A percentile compares a stretch with the other conserved stretches of the same genome.
phyloP scores from a whole-genome alignment of 2,888 invertebrate species.

The Merodon equestris region DNA sequence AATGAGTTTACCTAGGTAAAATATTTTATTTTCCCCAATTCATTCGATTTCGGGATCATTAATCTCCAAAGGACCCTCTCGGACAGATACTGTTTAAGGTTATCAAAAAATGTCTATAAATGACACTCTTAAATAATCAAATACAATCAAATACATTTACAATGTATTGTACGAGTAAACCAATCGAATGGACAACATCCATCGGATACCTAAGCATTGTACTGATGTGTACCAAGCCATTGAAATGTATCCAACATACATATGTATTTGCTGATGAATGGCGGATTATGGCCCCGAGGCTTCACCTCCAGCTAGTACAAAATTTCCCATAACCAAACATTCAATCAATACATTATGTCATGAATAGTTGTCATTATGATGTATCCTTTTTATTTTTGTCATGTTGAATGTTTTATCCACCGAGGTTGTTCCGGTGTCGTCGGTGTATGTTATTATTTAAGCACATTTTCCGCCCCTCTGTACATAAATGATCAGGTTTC shows the following conservation, averaged over 20 bases:
- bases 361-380: constrained; percentile 38
- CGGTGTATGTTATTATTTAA: constrained; percentile 24
- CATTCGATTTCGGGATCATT: too few species aligned
- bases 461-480: constrained; percentile 37
- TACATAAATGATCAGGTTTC: constrained; percentile 50
- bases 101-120: not conserved
- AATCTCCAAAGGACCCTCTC: too few species aligned
- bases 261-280: too few species aligned
- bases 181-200: constrained; percentile 30
- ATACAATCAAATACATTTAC: constrained; percentile 59
- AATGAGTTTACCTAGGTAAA: too few species aligned
- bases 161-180: constrained; percentile 37
- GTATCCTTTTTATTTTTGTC: constrained; percentile 19
- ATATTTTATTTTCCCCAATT: too few species aligned
- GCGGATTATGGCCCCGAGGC: constrained; percentile 17
- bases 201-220: constrained; percentile 34
- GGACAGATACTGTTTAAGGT: too few species aligned
- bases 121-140: constrained; percentile 22
- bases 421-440: too few species aligned
- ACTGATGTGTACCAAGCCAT: constrained; percentile 48
- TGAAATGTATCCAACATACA: constrained; percentile 21
- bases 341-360: constrained; percentile 49
- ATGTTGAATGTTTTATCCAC: too few species aligned
- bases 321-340: constrained; percentile 32
- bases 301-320: not conserved